phyloP scores from a whole-genome alignment of 2,797 vertebrate genomes.

The Paratrypauchen microcephalus region DNA sequence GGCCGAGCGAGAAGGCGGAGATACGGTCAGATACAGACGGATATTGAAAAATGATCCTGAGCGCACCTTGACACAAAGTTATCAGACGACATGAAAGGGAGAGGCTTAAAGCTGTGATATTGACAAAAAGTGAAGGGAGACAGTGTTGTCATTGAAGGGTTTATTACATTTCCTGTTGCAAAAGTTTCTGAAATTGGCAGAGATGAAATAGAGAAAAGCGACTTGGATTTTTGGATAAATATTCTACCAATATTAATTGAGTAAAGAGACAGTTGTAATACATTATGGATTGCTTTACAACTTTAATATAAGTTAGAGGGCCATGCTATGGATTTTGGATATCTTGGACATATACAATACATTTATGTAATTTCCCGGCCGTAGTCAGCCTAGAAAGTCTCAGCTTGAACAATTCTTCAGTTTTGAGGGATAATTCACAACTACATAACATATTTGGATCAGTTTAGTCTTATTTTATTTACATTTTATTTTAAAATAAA shows the following conservation, averaged over 20 bases:
- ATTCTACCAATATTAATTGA: neutral
- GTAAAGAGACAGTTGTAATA: neutral
- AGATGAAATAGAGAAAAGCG: neutral
- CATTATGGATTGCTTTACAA: neutral
- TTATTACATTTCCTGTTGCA: slow-evolving; percentile 21
- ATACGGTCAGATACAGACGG: slow-evolving; percentile 36
- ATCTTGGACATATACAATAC: too few relatives aligned
- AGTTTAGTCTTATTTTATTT: too few relatives aligned
- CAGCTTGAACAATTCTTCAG: too few relatives aligned
- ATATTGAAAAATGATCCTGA: slow-evolving; percentile 59
- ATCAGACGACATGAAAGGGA: slow-evolving; percentile 36
- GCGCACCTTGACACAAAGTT: slow-evolving; percentile 22
- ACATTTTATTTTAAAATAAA: too few relatives aligned
- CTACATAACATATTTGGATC: too few relatives aligned
- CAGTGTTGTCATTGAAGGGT: slow-evolving; percentile 9
- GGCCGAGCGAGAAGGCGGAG: slow-evolving; percentile 33
- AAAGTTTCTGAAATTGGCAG: neutral
- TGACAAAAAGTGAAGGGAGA: slow-evolving; percentile 47
- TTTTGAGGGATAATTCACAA: too few relatives aligned
- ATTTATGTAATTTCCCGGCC: too few relatives aligned
- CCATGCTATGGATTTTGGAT: too few relatives aligned
- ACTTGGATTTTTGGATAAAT: neutral
- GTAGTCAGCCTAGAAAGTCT: too few relatives aligned
- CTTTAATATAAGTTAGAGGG: too few relatives aligned
- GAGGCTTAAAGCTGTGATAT: slow-evolving; percentile 57